Evolutionary conservation across 2,888 invertebrate genomes (phyloP).

Genomic region (Apotomis turbidana): DNA sequence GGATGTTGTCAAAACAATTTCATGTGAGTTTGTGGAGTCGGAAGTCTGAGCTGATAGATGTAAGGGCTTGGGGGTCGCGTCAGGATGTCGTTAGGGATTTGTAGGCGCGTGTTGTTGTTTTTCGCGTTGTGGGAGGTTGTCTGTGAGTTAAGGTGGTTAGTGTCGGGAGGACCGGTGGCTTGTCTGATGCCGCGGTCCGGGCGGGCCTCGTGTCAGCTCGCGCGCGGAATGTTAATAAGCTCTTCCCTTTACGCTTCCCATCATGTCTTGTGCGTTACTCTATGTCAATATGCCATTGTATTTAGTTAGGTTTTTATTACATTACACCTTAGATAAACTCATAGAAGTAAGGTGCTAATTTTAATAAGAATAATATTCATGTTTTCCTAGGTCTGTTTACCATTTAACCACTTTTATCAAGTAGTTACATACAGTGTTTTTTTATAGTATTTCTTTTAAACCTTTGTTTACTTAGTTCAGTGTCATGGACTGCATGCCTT

Average conservation of each 20-base stretch:
- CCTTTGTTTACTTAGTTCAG: background rate
- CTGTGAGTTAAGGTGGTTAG: slow-evolving; percentile 15
- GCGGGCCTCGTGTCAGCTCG: slow-evolving; percentile 63
- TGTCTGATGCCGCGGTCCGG: slow-evolving; percentile 2
- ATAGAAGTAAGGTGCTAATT: background rate
- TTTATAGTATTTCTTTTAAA: background rate
- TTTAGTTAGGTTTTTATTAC: slow-evolving; percentile 21
- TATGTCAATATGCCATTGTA: slow-evolving; percentile 1
- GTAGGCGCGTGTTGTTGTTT: slow-evolving; percentile 13
- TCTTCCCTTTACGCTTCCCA: slow-evolving; percentile 78
- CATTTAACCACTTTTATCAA: slow-evolving; percentile 4
- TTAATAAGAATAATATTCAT: slow-evolving; percentile 4
- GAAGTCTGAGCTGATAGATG: slow-evolving; percentile 18
- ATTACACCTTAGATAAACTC: slow-evolving; percentile 1
- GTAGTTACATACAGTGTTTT: background rate
- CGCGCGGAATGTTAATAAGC: slow-evolving; percentile 78
- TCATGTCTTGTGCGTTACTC: slow-evolving; percentile 50
- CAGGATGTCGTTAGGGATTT: slow-evolving; percentile 2
- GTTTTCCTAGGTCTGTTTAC: background rate
- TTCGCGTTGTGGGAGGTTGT: slow-evolving; percentile 10
- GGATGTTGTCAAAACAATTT: slow-evolving; percentile 77
- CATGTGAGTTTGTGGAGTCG: slow-evolving; percentile 42
- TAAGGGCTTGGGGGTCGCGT: slow-evolving; percentile 10
- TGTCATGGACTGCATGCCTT: background rate
- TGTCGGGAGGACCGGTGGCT: slow-evolving; percentile 15